phyloP scores from a whole-genome alignment of 2,797 vertebrate genomes.

The Cichlasoma orientale region DNA sequence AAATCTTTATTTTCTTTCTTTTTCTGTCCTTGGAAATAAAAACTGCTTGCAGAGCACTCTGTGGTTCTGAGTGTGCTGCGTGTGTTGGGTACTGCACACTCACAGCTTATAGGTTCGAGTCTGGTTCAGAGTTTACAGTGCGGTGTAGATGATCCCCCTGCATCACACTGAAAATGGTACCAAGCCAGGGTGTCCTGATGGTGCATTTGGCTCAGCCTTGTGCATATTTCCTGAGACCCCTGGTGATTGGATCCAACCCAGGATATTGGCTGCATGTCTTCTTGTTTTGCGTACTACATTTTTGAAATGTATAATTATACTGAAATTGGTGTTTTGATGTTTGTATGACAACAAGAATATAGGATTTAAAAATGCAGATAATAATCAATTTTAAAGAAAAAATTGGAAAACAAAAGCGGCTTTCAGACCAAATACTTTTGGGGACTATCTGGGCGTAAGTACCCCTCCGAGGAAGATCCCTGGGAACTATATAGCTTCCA shows the following conservation, averaged over 20 bases:
- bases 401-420: neutral
- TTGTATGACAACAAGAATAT: neutral
- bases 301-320: neutral
- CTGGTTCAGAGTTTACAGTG: slow-evolving; percentile 16
- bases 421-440: neutral
- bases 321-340: neutral
- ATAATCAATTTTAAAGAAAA: neutral
- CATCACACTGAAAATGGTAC: slow-evolving; percentile 18
- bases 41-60: slow-evolving; percentile 19
- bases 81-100: neutral
- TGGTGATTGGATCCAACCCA: slow-evolving; percentile 13
- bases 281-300: neutral
- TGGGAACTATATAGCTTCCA: neutral
- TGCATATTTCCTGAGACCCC: neutral
- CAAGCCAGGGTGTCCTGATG: slow-evolving; percentile 1
- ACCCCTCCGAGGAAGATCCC: neutral
- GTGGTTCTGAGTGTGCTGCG: neutral
- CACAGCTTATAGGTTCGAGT: slow-evolving; percentile 16
- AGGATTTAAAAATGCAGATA: neutral
- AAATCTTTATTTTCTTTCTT: neutral
- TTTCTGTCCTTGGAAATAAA: slow-evolving; percentile 1
- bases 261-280: neutral
- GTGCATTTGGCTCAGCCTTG: slow-evolving; percentile 12
- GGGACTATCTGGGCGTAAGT: neutral
- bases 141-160: neutral